Evolutionary conservation across 1,140 invertebrate genomes (phyloP).

Genomic region (Ips nitidus): DNA sequence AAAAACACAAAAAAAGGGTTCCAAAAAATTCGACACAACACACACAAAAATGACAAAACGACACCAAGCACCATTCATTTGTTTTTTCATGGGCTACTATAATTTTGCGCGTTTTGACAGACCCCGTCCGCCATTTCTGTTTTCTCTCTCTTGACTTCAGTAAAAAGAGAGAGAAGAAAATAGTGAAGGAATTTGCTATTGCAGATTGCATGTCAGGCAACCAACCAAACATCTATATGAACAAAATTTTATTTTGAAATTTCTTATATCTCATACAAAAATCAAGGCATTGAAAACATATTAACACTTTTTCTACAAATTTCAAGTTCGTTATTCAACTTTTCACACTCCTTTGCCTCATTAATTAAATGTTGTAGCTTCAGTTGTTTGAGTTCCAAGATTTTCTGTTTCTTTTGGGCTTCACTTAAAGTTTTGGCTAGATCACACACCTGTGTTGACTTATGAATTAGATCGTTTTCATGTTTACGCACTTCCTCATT

Average conservation of each 20-base stretch:
- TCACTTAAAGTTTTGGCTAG: neutral
- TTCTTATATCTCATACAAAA: too few relatives aligned
- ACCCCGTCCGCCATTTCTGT: too few relatives aligned
- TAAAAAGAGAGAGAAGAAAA: too few relatives aligned
- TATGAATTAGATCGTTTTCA: neutral
- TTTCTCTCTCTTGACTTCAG: too few relatives aligned
- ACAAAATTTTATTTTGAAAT: too few relatives aligned
- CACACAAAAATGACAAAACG: constrained; percentile 8
- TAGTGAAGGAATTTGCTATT: too few relatives aligned
- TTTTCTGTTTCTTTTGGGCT: neutral
- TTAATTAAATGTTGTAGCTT: neutral
- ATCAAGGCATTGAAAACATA: too few relatives aligned
- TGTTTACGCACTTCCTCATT: neutral
- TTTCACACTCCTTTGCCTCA: neutral
- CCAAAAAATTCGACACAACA: constrained; percentile 5
- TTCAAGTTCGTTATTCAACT: too few relatives aligned
- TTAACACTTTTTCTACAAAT: too few relatives aligned
- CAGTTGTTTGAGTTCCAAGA: neutral
- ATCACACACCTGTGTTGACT: neutral
- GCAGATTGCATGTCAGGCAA: too few relatives aligned
- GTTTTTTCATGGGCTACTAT: neutral
- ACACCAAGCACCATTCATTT: neutral
- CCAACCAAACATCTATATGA: too few relatives aligned
- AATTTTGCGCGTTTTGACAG: too few relatives aligned
- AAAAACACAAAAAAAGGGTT: constrained; percentile 5